Conservation (phyloP, 1,140 invertebrate species). For the Bombus waltoni region DNA sequence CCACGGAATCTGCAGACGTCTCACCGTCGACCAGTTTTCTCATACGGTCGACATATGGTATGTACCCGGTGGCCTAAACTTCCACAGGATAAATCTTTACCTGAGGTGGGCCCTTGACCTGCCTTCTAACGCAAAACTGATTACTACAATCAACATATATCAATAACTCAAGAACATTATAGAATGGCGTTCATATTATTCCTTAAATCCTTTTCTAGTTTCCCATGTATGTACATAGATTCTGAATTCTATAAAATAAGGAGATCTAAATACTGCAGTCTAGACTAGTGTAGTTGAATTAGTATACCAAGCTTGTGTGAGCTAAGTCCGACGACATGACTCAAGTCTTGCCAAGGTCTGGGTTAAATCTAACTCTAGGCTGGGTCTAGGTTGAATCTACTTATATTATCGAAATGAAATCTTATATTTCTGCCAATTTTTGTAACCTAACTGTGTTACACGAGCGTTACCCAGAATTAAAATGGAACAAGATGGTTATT, state of each 20-base stretch:
- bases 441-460: not conserved
- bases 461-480: not conserved
- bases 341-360: not conserved
- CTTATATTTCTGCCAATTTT: not conserved
- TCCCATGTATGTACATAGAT: not conserved
- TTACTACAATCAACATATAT: not conserved
- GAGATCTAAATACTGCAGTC: too few species aligned
- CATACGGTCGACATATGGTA: constrained; percentile 75
- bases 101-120: not conserved
- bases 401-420: not conserved
- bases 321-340: not conserved
- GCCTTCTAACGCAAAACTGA: not conserved
- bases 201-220: not conserved
- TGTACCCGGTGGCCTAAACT: constrained; percentile 66
- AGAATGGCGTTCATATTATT: not conserved
- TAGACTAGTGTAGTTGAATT: too few species aligned
- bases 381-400: not conserved
- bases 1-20: constrained; percentile 71
- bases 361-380: not conserved
- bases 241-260: not conserved
- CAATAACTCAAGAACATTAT: not conserved
- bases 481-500: not conserved
- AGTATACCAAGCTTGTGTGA: too few species aligned
- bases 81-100: constrained; percentile 19
- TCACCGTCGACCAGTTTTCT: constrained; percentile 74